Evolutionary conservation across 2,888 invertebrate species (phyloP).

Genomic region (Xylocampa areola): DNA sequence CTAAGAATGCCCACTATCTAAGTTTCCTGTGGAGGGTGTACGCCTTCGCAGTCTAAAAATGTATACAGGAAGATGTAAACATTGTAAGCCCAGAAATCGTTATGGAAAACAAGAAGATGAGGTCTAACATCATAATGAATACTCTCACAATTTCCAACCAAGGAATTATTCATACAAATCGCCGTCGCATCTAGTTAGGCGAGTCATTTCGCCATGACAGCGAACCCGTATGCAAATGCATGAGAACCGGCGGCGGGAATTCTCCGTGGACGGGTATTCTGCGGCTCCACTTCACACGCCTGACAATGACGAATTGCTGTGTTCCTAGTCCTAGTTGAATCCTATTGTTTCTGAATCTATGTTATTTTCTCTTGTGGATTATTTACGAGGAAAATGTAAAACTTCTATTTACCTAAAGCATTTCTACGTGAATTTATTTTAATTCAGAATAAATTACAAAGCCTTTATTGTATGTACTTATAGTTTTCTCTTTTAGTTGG

Average conservation of each 20-base stretch:
- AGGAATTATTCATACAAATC: constrained; percentile 18
- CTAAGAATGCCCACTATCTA: too few relatives aligned
- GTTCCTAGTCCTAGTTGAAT: constrained; percentile 13
- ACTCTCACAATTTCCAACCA: constrained; percentile 3
- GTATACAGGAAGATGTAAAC: too few relatives aligned
- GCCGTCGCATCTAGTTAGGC: constrained; percentile 7
- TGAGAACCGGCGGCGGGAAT: constrained; percentile 33
- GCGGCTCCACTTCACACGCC: constrained; percentile 34
- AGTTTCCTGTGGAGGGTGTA: too few relatives aligned
- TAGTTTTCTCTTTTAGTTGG: too few relatives aligned
- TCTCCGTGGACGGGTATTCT: constrained; percentile 25
- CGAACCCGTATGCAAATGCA: constrained; percentile 39
- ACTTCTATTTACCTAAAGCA: too few relatives aligned
- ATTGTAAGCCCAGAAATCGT: neutral
- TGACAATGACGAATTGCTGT: constrained; percentile 43
- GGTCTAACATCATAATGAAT: neutral
- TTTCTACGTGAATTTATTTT: too few relatives aligned
- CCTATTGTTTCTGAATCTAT: constrained; percentile 9
- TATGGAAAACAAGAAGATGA: neutral
- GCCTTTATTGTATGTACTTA: too few relatives aligned
- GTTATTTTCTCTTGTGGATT: neutral
- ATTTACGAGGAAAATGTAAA: neutral
- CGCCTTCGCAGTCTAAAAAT: too few relatives aligned
- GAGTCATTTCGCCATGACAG: constrained; percentile 24
- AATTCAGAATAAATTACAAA: too few relatives aligned